These are phyloP conservation scores for Kuschelorhynchus macadamiae DNA, from an alignment of 2,888 invertebrate genomes.

Conservation along the genomic window DNA sequence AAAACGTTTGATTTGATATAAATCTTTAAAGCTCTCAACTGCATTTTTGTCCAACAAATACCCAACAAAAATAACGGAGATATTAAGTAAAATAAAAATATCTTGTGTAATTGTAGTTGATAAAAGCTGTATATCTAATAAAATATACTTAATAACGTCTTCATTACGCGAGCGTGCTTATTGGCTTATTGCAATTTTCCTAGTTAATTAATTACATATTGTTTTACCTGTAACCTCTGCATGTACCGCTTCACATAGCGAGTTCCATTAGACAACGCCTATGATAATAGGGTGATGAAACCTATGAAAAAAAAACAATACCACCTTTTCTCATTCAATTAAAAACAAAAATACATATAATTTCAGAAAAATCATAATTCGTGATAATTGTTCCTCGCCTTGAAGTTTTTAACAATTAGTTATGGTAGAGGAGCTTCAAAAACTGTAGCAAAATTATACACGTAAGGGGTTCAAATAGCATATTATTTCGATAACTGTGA, in stretches of 20 bases:
- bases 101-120: no score
- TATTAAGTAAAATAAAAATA: no score
- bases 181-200: conserved; percentile 4
- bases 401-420: conserved; percentile 50
- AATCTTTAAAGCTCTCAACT: no score
- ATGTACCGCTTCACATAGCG: not conserved
- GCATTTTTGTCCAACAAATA: no score
- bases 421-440: conserved; percentile 51
- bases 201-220: conserved; percentile 3
- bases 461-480: conserved; percentile 30
- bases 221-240: conserved; percentile 1
- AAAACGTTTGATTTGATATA: no score
- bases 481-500: conserved; percentile 41
- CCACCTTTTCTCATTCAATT: conserved; percentile 48
- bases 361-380: conserved; percentile 49
- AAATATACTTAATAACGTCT: not conserved
- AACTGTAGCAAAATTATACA: conserved; percentile 43
- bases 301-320: conserved; percentile 39
- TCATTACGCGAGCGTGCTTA: not conserved
- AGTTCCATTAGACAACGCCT: conserved; percentile 41
- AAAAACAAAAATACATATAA: conserved; percentile 45
- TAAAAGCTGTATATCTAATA: not conserved
- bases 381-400: conserved; percentile 53
- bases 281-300: conserved; percentile 46
- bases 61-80: no score